Conservation (phyloP, 2,888 invertebrate genomes). For the Norana najaformis region DNA sequence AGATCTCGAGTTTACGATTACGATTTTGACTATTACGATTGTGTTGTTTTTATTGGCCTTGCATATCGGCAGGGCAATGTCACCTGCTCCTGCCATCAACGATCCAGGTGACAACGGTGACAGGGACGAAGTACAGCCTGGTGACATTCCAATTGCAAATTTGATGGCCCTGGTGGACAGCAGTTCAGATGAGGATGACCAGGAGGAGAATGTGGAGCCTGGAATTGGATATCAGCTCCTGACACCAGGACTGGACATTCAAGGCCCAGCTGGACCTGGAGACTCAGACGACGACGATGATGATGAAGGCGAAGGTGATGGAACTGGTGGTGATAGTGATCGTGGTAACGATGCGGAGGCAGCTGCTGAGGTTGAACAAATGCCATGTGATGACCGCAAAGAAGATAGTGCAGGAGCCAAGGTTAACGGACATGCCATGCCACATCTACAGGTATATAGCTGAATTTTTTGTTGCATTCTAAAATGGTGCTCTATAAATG, state of each 20-base stretch:
- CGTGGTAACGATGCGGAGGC: background rate
- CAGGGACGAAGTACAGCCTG: background rate
- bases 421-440: background rate
- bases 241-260: background rate
- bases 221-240: constrained; percentile 8
- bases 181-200: constrained; percentile 19
- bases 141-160: background rate
- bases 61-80: background rate
- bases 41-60: background rate
- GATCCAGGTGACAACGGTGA: constrained; percentile 9
- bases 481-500: background rate
- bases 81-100: background rate
- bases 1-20: too few species aligned
- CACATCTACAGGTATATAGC: background rate
- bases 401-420: background rate
- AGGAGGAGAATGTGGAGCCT: constrained; percentile 2
- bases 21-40: background rate
- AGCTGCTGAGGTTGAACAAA: background rate
- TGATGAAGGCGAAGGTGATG: background rate
- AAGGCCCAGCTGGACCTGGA: background rate
- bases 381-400: background rate
- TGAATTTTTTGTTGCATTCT: background rate
- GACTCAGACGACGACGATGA: constrained; percentile 17
- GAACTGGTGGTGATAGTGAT: background rate
- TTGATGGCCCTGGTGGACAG: constrained; percentile 10